Conservation (phyloP, 2,797 vertebrate species). For the Chloroceryle amazona region DNA sequence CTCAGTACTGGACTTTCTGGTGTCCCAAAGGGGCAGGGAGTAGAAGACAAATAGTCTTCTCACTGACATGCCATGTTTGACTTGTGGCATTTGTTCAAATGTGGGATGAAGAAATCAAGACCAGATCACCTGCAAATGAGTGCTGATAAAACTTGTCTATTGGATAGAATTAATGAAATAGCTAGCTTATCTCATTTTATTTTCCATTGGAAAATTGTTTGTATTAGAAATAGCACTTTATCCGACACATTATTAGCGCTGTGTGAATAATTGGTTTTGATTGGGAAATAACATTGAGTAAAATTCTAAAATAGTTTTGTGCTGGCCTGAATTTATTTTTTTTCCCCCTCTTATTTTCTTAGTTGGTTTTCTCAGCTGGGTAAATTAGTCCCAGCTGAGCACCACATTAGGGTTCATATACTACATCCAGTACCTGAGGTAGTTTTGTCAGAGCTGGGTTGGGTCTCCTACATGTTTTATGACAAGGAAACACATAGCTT, state of each 20-base stretch:
- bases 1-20: neutral
- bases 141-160: neutral
- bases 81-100: neutral
- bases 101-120: neutral
- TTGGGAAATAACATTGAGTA: neutral
- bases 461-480: neutral
- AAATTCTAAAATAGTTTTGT: neutral
- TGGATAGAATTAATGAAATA: neutral
- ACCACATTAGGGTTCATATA: neutral
- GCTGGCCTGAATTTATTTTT: neutral
- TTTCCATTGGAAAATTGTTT: neutral
- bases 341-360: neutral
- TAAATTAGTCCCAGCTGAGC: neutral
- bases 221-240: neutral
- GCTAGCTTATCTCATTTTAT: neutral
- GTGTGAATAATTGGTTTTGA: neutral
- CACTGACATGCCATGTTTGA: neutral
- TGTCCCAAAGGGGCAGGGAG: neutral
- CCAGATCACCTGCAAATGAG: neutral
- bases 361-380: neutral
- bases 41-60: neutral
- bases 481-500: neutral
- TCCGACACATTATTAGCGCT: neutral
- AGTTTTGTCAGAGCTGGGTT: neutral
- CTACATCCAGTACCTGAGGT: neutral